phyloP scores from a whole-genome alignment of 2,113 vertebrate species.

The Centropristis striata region DNA sequence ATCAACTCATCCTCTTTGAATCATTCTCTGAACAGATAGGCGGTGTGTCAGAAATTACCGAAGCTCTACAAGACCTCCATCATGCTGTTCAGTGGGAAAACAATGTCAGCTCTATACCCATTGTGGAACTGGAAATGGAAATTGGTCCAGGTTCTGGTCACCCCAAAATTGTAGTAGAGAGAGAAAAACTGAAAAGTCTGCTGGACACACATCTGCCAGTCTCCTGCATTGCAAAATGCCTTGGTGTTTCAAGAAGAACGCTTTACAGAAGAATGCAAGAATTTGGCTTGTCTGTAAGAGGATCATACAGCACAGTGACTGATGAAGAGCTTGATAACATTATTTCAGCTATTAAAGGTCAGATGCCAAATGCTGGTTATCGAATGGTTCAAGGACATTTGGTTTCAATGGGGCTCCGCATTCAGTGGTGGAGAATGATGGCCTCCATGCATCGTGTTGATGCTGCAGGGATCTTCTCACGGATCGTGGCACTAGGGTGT shows the following conservation, averaged over 20 bases:
- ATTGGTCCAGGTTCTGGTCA: background rate
- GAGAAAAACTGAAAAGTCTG: background rate
- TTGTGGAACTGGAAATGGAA: background rate
- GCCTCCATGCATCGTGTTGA: too few relatives aligned
- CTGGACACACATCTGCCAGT: background rate
- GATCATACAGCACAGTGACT: conserved; percentile 20
- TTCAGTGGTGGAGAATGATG: too few relatives aligned
- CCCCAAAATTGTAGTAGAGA: background rate
- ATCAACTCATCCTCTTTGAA: too few relatives aligned
- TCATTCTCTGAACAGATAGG: background rate
- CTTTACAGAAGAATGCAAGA: conserved; percentile 17
- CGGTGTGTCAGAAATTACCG: background rate
- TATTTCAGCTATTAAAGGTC: conserved; percentile 2
- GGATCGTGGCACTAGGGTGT: too few relatives aligned
- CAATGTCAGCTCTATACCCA: background rate
- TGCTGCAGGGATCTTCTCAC: too few relatives aligned
- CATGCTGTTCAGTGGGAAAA: background rate
- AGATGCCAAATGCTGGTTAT: conserved; percentile 29
- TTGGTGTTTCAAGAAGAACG: background rate
- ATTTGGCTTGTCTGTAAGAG: conserved; percentile 16
- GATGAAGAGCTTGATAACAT: conserved; percentile 9
- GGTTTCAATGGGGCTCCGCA: conserved; percentile 2
- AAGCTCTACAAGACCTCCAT: background rate
- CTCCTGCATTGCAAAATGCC: background rate
- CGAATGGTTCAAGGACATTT: conserved; percentile 15